Conservation (phyloP, 2,888 invertebrate species). For the Meghimatium bilineatum region DNA sequence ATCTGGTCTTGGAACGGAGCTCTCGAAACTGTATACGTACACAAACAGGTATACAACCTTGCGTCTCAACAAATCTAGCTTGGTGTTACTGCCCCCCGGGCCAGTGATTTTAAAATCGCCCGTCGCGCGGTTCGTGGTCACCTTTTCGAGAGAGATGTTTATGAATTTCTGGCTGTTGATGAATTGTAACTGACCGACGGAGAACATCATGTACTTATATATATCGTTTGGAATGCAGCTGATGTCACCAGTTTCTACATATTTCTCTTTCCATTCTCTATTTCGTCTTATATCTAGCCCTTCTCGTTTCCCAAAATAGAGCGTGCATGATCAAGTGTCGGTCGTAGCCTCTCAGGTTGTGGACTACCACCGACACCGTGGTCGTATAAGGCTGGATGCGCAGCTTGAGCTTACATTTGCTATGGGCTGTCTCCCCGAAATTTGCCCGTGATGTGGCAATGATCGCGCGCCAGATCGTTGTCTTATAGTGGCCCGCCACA, state of each 20-base stretch:
- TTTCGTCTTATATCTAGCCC: background rate
- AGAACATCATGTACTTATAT: background rate
- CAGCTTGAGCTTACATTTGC: background rate
- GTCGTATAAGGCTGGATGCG: background rate
- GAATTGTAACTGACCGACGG: background rate
- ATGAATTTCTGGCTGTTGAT: background rate
- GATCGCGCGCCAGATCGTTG: background rate
- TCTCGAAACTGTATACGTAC: background rate
- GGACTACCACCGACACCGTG: background rate
- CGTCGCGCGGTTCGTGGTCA: background rate
- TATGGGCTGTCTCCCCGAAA: background rate
- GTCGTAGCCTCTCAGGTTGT: conserved; percentile 7
- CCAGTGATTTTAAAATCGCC: background rate
- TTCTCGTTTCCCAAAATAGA: background rate
- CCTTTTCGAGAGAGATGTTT: background rate
- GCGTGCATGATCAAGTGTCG: background rate
- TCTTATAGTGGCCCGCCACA: too few species aligned
- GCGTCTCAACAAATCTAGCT: background rate
- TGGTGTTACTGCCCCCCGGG: too few species aligned
- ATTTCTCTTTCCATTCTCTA: background rate
- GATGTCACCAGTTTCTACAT: background rate
- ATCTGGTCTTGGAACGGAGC: too few species aligned
- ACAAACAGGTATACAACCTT: background rate
- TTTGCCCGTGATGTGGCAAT: background rate
- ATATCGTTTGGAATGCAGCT: conserved; percentile 8